These are phyloP conservation scores for Xenops minutus DNA, from an alignment of 2,797 vertebrate species.

Conservation along the genomic window DNA sequence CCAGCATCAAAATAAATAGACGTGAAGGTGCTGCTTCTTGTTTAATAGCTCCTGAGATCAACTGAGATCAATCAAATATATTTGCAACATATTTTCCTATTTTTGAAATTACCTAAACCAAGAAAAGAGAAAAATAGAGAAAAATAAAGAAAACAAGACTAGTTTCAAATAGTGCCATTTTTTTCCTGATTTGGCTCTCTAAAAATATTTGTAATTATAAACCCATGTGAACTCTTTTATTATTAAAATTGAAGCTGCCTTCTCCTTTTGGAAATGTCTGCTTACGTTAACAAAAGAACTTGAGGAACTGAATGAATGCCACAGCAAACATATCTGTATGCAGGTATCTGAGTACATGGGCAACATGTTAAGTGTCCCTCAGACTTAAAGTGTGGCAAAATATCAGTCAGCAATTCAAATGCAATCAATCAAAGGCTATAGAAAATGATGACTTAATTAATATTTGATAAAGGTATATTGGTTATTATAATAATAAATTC, in stretches of 20 bases:
- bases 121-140: background rate
- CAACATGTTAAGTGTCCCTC: background rate
- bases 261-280: background rate
- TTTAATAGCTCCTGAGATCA: background rate
- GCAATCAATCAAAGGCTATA: background rate
- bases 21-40: background rate
- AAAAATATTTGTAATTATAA: background rate
- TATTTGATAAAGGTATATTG: slow-evolving; percentile 48
- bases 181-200: background rate
- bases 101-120: background rate
- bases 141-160: background rate
- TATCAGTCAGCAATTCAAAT: slow-evolving; percentile 16
- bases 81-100: background rate
- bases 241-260: background rate
- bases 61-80: too few relatives aligned
- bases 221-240: background rate
- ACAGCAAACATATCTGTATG: background rate
- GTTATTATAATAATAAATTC: slow-evolving; percentile 34
- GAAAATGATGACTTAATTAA: slow-evolving; percentile 46
- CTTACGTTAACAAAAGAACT: background rate
- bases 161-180: background rate
- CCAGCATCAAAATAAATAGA: background rate
- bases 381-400: background rate
- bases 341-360: background rate
- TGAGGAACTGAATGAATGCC: background rate